Evolutionary conservation across 2,888 invertebrate genomes (phyloP).

Genomic region (Hirtodrosophila histrioides): DNA sequence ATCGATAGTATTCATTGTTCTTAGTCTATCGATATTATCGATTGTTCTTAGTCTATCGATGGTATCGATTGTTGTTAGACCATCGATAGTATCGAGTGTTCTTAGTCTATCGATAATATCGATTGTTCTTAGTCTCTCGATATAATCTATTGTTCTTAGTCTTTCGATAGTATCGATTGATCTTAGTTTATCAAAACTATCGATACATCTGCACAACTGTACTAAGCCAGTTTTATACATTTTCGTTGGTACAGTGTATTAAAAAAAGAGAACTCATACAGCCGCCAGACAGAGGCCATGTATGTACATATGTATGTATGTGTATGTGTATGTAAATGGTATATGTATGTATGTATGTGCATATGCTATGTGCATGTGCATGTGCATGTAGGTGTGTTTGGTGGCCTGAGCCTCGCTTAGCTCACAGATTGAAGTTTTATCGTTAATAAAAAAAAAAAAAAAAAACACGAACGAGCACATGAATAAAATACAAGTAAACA

Average conservation of each 20-base stretch:
- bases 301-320: conserved; percentile 1
- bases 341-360: neutral
- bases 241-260: conserved; percentile 12
- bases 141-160: too few relatives aligned
- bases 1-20: too few relatives aligned
- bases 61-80: too few relatives aligned
- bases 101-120: too few relatives aligned
- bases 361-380: conserved; percentile 3
- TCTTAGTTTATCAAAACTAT: too few relatives aligned
- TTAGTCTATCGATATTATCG: too few relatives aligned
- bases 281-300: conserved; percentile 14
- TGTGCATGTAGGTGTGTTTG: conserved; percentile 7
- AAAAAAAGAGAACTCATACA: conserved; percentile 20
- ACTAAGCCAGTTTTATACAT: too few relatives aligned
- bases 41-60: too few relatives aligned
- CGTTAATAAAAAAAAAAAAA: conserved; percentile 44
- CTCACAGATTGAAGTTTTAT: conserved; percentile 50
- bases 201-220: too few relatives aligned
- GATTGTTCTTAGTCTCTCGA: too few relatives aligned
- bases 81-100: too few relatives aligned
- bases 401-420: conserved; percentile 16
- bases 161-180: too few relatives aligned
- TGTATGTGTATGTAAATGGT: conserved; percentile 2
- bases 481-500: conserved; percentile 48
- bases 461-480: conserved; percentile 27